These are phyloP conservation scores for Brachymystax lenok DNA, from an alignment of 2,797 vertebrate genomes.

Conservation along the genomic window DNA sequence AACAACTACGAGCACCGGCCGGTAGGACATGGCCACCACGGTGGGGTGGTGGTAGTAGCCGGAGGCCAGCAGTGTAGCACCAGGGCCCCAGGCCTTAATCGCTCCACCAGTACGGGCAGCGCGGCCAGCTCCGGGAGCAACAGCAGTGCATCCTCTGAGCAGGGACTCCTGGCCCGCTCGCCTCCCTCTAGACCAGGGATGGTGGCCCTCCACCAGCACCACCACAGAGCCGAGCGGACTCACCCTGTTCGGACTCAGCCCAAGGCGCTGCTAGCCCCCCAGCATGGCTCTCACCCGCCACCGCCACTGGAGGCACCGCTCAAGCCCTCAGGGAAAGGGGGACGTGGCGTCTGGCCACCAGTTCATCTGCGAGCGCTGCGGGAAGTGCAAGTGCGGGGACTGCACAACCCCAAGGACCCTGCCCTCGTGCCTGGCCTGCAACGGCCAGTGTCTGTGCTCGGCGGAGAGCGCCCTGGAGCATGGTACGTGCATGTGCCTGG, in stretches of 20 bases:
- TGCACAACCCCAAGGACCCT: constrained; percentile 90
- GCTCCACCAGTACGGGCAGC: constrained; percentile 93
- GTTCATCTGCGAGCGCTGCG: constrained; percentile 95
- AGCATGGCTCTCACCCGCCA: constrained; percentile 62
- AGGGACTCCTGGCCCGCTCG: constrained; percentile 85
- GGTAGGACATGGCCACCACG: constrained; percentile 49
- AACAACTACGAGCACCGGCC: constrained; percentile 87
- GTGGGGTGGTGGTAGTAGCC: constrained; percentile 52
- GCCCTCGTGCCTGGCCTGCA: constrained; percentile 89
- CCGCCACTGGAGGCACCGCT: constrained; percentile 74
- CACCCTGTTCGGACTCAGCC: constrained; percentile 87
- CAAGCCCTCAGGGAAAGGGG: constrained; percentile 83
- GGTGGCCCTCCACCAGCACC: constrained; percentile 51
- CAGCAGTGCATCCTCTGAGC: constrained; percentile 91
- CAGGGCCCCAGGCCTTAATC: constrained; percentile 83
- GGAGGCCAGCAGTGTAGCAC: constrained; percentile 61
- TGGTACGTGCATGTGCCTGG: constrained; percentile 95
- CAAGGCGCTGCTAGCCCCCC: constrained; percentile 71
- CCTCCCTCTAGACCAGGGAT: constrained; percentile 75
- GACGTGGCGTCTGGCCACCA: constrained; percentile 74
- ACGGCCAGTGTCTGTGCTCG: constrained; percentile 92
- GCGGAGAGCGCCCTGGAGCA: constrained; percentile 93
- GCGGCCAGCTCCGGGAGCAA: constrained; percentile 91
- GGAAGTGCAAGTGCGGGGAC: constrained; percentile 92
- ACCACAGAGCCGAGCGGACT: constrained; percentile 72